A percentile compares a stretch with the other conserved stretches of the same genome.
phyloP scores from a whole-genome alignment of 2,888 invertebrate species.

The Lysandra coridon region DNA sequence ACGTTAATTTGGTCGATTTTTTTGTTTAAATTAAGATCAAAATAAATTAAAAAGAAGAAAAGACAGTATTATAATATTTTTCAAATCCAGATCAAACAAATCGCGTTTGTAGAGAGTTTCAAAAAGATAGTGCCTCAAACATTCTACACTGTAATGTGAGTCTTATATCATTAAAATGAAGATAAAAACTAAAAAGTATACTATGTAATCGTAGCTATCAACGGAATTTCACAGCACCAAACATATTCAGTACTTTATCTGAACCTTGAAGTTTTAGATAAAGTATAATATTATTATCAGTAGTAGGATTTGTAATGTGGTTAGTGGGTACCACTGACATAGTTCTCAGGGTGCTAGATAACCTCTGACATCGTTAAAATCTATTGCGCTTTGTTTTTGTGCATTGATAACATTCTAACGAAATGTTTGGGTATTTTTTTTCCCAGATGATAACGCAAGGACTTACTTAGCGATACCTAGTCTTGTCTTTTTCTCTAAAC shows the following conservation, averaged over 20 bases:
- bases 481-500: neutral
- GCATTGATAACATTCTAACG: conserved; percentile 1
- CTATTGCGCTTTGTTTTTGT: conserved; percentile 13
- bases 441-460: neutral
- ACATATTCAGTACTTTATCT: conserved; percentile 2
- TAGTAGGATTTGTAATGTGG: neutral
- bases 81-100: neutral
- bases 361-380: conserved; percentile 53
- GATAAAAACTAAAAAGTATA: neutral
- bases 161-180: neutral
- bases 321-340: conserved; percentile 64
- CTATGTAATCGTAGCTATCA: conserved; percentile 4
- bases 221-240: neutral
- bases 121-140: too few relatives aligned
- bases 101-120: neutral
- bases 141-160: too few relatives aligned
- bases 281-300: neutral
- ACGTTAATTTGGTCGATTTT: too few relatives aligned
- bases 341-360: conserved; percentile 62
- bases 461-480: neutral
- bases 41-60: too few relatives aligned
- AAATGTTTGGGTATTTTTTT: neutral
- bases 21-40: too few relatives aligned
- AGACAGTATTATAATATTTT: neutral
- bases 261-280: neutral